Evolutionary conservation across 2,113 vertebrate species (phyloP), one percentile per base, ranked within the genome.

Genomic region (Oreotrochilus melanogaster): DNA sequence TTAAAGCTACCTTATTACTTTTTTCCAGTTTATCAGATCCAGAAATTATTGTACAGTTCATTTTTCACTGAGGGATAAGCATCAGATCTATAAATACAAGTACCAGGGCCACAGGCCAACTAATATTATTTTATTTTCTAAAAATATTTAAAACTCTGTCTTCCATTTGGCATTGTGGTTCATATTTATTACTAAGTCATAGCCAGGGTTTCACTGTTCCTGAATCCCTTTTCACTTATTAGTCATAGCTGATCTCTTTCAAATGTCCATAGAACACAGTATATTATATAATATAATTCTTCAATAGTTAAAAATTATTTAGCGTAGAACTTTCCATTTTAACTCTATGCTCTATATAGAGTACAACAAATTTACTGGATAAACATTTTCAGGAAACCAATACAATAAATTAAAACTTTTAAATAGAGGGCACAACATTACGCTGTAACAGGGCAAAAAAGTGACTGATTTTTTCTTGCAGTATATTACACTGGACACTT

Each of bases 91-190:
- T 87, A 96, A 95, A 97, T 80, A 95, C 65, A 95, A 79, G 75
- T 51, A 93, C 73, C 19, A 94, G 62, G 89, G 91, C 88, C 66
- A 89, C n/a, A 92, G 78, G 65, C 86, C 91, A 93, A 22, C 75
- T 91, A 87, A 70, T 74, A 93, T 87, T 89, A 74, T 60, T 94
- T 79, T 92, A 83, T 84, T 56, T 96, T 89, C 94, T 94, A 95
- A 92, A 97, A 97, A 96, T 97, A 96, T 70, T 92, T 95, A 76
- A 86, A 96, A 96, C 93, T 97, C 83, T 92, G 13, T 95, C 39
- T 90, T 97, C 84, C 93, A 98, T 97, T 97, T 98, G 96, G 92
- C 90, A 98, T 96, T 57, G 70, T 89, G 66, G 47, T 89, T 93
- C 70, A 85, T 13, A 6, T 57, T 82, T 95, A 93, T 94, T 93